Conservation (phyloP, 1,140 invertebrate species). For the Liolophura sinensis region DNA sequence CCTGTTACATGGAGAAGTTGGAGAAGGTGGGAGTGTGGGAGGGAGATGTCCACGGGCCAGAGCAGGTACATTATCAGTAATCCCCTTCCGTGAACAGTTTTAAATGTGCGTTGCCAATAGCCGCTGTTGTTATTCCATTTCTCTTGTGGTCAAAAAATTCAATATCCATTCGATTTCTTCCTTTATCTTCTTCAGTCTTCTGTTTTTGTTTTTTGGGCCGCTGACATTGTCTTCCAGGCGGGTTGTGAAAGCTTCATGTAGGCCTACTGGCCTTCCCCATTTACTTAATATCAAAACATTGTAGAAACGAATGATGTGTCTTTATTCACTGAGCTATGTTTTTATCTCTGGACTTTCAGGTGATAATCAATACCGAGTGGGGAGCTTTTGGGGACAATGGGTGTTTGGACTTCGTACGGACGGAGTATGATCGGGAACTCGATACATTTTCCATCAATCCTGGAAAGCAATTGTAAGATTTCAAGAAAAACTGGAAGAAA, state of each 20-base stretch:
- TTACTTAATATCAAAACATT: not conserved
- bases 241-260: no score
- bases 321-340: not conserved
- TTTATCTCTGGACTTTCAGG: slow-evolving; percentile 60
- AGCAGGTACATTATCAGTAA: slow-evolving; percentile 64
- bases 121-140: no score
- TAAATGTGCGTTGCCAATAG: not conserved
- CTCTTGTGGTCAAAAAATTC: no score
- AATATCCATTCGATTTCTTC: no score
- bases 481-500: no score
- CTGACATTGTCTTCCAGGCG: not conserved
- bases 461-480: slow-evolving; percentile 74
- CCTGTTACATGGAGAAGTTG: slow-evolving; percentile 94
- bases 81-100: not conserved
- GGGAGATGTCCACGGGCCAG: slow-evolving; percentile 66
- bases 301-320: not conserved
- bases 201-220: not conserved
- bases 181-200: no score
- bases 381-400: slow-evolving; percentile 95
- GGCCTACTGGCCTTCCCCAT: not conserved
- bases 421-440: slow-evolving; percentile 85
- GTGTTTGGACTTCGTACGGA: slow-evolving; percentile 82
- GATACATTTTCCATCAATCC: slow-evolving; percentile 80
- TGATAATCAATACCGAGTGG: slow-evolving; percentile 96
- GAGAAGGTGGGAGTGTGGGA: slow-evolving; percentile 64